phyloP scores from a whole-genome alignment of 1,140 invertebrate species.

The Monomorium pharaonis region DNA sequence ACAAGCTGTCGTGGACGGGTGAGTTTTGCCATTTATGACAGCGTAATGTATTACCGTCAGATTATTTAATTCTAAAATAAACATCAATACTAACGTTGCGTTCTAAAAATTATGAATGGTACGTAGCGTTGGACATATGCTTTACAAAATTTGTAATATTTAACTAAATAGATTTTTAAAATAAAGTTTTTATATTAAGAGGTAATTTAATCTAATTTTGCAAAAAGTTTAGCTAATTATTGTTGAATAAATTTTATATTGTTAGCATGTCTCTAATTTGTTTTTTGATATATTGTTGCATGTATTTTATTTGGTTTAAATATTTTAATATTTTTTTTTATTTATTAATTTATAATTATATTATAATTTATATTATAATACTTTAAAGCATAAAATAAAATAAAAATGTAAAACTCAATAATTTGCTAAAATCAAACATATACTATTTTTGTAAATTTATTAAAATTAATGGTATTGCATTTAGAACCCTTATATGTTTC shows the following conservation, averaged over 20 bases:
- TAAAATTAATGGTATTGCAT: background rate
- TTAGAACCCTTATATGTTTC: background rate
- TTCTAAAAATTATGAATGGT: conserved; percentile 32
- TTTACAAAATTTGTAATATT: background rate
- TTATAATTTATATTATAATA: too few species aligned
- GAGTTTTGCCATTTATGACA: conserved; percentile 47
- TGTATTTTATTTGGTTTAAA: conserved; percentile 51
- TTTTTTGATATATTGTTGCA: background rate
- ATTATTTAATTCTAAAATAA: conserved; percentile 32
- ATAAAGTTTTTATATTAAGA: background rate
- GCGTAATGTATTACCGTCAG: background rate
- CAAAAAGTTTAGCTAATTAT: background rate
- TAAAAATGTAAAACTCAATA: background rate
- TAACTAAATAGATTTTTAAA: background rate
- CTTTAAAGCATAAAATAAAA: background rate
- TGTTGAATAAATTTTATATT: background rate
- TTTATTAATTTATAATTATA: background rate
- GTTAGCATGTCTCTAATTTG: background rate
- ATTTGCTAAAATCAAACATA: background rate
- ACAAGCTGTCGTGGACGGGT: conserved; percentile 85
- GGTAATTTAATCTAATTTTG: conserved; percentile 39
- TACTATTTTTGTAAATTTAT: background rate
- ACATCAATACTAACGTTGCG: conserved; percentile 34
- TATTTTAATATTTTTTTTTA: background rate
- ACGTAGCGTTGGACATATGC: conserved; percentile 8